These are phyloP conservation scores for Lytechinus variegatus DNA, from an alignment of 35 echinoderm and acorn worm genomes.

Conservation along the genomic window DNA sequence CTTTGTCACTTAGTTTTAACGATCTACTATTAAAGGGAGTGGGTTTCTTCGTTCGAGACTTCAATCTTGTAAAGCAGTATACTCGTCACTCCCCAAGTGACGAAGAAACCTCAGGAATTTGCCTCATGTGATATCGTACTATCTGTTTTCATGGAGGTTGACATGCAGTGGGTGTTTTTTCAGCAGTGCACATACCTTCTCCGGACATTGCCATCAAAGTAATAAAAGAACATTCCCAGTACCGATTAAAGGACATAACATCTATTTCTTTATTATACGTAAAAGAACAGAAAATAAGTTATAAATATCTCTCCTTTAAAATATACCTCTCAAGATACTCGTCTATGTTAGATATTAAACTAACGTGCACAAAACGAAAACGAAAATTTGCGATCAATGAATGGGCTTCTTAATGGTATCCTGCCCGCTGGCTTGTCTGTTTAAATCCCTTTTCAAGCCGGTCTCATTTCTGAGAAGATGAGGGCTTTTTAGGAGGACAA, in stretches of 20 bases:
- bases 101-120: too few species aligned
- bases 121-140: too few species aligned
- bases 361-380: neutral
- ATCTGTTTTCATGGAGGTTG: neutral
- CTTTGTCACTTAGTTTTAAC: too few species aligned
- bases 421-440: neutral
- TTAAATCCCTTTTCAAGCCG: neutral
- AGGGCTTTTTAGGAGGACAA: neutral
- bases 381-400: slow-evolving; percentile 8
- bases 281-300: neutral
- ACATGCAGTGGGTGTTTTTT: neutral
- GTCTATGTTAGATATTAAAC: neutral
- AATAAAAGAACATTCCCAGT: neutral
- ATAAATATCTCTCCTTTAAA: neutral
- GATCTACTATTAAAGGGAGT: too few species aligned
- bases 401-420: neutral
- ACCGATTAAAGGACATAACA: neutral
- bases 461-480: neutral
- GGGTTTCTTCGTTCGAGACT: too few species aligned
- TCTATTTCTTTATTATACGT: neutral
- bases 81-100: too few species aligned
- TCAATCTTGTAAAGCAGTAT: too few species aligned
- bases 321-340: neutral
- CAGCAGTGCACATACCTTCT: neutral
- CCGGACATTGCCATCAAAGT: neutral